phyloP scores from a whole-genome alignment of 2,797 vertebrate species.

The Sebastes cheni region DNA sequence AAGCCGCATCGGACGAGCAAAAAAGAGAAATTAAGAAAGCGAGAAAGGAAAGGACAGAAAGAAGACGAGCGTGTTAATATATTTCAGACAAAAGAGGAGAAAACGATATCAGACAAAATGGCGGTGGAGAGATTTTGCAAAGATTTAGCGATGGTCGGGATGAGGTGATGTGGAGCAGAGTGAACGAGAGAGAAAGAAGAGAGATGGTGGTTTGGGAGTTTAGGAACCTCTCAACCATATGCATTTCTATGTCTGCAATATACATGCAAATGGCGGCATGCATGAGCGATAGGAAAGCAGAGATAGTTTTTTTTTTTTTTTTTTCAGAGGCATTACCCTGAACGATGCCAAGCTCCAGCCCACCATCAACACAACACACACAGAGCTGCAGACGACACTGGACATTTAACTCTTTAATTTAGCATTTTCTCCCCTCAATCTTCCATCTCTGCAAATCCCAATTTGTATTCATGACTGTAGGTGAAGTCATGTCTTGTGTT shows the following conservation, averaged over 20 bases:
- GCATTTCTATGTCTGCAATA: constrained; percentile 73
- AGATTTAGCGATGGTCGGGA: constrained; percentile 54
- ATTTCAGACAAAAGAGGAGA: constrained; percentile 59
- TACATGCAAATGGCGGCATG: constrained; percentile 75
- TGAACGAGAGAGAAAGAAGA: constrained; percentile 11
- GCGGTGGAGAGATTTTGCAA: constrained; percentile 47
- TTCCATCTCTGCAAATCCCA: constrained; percentile 12
- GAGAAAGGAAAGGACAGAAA: constrained; percentile 16
- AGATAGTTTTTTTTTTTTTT: constrained; percentile 35
- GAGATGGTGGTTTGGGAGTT: constrained; percentile 47
- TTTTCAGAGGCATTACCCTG: constrained; percentile 49
- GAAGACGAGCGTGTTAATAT: constrained; percentile 51
- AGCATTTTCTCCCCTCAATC: constrained; percentile 11
- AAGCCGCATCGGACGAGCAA: constrained; percentile 46
- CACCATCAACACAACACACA: constrained; percentile 31
- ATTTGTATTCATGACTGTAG: constrained; percentile 31
- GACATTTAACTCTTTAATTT: constrained; percentile 50
- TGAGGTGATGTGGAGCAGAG: constrained; percentile 48
- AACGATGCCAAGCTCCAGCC: constrained; percentile 51
- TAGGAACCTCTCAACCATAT: constrained; percentile 66
- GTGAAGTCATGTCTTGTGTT: constrained; percentile 18
- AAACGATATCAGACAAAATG: constrained; percentile 58
- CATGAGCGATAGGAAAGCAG: constrained; percentile 62
- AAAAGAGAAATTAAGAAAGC: constrained; percentile 59
- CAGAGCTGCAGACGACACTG: constrained; percentile 18